phyloP scores from a whole-genome alignment of 1,140 invertebrate genomes.

The Aphis craccivora region DNA sequence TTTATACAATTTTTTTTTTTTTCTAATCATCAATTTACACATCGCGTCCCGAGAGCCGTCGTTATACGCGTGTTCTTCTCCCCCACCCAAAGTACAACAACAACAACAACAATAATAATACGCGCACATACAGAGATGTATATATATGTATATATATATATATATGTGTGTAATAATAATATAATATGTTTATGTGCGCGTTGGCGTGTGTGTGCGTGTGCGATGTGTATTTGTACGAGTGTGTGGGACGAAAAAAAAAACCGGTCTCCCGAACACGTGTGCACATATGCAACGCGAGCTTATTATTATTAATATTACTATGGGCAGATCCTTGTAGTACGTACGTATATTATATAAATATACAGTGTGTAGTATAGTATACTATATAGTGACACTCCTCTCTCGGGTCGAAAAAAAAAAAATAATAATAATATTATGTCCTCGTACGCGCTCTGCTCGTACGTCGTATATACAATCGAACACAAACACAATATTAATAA shows the following conservation, averaged over 20 bases:
- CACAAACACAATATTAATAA: constrained; percentile 43
- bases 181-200: not conserved
- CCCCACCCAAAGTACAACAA: not conserved
- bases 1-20: not conserved
- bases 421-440: constrained; percentile 52
- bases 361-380: not conserved
- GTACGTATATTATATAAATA: not conserved
- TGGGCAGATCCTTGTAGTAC: constrained; percentile 39
- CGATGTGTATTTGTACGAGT: not conserved
- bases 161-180: not conserved
- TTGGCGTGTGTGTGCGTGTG: not conserved
- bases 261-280: constrained; percentile 57
- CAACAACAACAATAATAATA: not conserved
- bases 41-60: constrained; percentile 38
- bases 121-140: not conserved
- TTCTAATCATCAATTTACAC: constrained; percentile 47
- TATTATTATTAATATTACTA: constrained; percentile 56
- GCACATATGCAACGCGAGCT: constrained; percentile 47
- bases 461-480: constrained; percentile 3
- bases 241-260: constrained; percentile 54
- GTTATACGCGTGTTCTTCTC: not conserved
- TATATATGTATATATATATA: not conserved
- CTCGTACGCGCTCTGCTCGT: not conserved
- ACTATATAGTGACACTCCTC: constrained; percentile 39
- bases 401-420: constrained; percentile 14